Conservation (phyloP, 2,888 invertebrate genomes). For the Euproctis similis region DNA sequence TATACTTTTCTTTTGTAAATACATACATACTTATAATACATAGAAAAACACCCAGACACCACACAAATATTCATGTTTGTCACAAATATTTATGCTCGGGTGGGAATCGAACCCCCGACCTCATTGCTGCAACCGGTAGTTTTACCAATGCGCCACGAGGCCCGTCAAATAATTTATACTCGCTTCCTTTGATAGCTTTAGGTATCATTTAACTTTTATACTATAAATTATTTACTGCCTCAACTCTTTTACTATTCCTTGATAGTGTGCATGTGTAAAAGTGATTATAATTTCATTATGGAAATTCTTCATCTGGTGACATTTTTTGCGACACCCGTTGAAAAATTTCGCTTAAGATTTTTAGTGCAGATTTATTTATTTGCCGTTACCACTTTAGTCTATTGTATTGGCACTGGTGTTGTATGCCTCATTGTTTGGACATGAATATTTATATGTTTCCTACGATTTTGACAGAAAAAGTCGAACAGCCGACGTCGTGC, state of each 20-base stretch:
- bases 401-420: constrained; percentile 75
- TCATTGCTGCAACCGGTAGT: too few relatives aligned
- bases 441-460: constrained; percentile 32
- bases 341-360: constrained; percentile 40
- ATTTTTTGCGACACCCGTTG: constrained; percentile 23
- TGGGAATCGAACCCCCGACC: too few relatives aligned
- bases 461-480: constrained; percentile 66
- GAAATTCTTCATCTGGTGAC: constrained; percentile 42
- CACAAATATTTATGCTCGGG: too few relatives aligned
- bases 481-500: constrained; percentile 57
- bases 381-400: constrained; percentile 71
- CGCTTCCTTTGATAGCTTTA: constrained; percentile 66
- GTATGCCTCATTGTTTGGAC: constrained; percentile 24
- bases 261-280: constrained; percentile 61
- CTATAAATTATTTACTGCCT: constrained; percentile 44
- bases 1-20: too few relatives aligned
- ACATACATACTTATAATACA: too few relatives aligned
- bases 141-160: too few relatives aligned
- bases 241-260: constrained; percentile 45
- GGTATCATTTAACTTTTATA: constrained; percentile 34
- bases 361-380: constrained; percentile 55
- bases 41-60: too few relatives aligned
- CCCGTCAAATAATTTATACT: too few relatives aligned
- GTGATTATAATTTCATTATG: constrained; percentile 39
- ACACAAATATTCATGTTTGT: too few relatives aligned